Base-by-base conservation (phyloP, 2,888 invertebrate species). In the Rugalucina vietnamica region DNA sequence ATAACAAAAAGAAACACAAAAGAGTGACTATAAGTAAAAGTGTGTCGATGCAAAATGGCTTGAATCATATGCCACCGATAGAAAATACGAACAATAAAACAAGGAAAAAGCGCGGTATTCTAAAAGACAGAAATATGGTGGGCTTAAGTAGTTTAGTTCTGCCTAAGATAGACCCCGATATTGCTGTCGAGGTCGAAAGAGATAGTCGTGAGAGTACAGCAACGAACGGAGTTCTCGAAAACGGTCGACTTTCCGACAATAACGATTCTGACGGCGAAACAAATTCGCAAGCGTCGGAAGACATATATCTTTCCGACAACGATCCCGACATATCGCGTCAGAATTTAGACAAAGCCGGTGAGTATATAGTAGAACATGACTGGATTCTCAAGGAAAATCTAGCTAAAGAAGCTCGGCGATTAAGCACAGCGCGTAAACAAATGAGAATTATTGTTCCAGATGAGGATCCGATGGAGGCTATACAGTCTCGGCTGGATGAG, bases 351-450 rank as follows among this genome's bases (percentile, higher is more conserved):
- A 88, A 89, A 76, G 89, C 90, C 0, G 92, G 91, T 4, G 90
- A 90, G 71, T 92, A 91, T 75, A 91, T 91, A 76, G 91, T 93
- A 76, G 91, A 91, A 37, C 92, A 93, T 86, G 91, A 93, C 83
- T 93, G 93, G 93, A 85, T 92, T 70, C 83, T 93, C 78, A 90
- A 91, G 76, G 91, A 91, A 50, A 88, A 88, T 43, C 79, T 90
- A 39, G 90, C 89, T 29, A 89, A 88, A 36, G 88, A 90, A 50
- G 84, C 88, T 32, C 88, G 90, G 65, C 84, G 89, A 54, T 88
- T 92, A 69, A 81, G 84, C 50, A 85, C 73, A 70, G 83, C 88
- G 37, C 90, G 90, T 86, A 88, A 89, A 76, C 89, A 90, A 84
- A 81, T 92, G 76, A 83, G 85, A 84, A 92, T 93, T 87, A 76